Percentiles rank a stretch among this genome's conserved stretches.
Conservation (phyloP, 2,888 invertebrate genomes). For the Dryobotodes eremita region DNA sequence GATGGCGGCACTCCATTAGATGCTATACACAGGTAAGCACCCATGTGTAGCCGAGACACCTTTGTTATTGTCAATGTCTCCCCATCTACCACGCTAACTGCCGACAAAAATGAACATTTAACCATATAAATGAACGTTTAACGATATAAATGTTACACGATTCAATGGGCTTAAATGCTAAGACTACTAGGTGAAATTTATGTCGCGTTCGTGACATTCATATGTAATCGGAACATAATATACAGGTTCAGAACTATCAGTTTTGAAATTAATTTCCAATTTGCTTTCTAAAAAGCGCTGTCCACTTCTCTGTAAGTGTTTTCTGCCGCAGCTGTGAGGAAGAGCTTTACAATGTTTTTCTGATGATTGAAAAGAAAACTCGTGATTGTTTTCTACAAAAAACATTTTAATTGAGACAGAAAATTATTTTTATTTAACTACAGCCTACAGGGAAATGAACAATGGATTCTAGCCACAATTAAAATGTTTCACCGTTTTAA, state of each 20-base stretch:
- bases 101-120: conserved; percentile 52
- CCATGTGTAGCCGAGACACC: conserved; percentile 98
- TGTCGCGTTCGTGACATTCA: conserved; percentile 41
- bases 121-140: conserved; percentile 8
- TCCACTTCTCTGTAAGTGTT: conserved; percentile 10
- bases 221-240: conserved; percentile 32
- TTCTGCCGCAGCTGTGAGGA: conserved; percentile 16
- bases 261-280: conserved; percentile 34
- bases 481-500: conserved; percentile 60
- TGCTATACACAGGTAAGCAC: conserved; percentile 97
- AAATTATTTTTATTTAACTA: conserved; percentile 39
- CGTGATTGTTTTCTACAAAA: conserved; percentile 2
- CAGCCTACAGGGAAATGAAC: conserved; percentile 46
- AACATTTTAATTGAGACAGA: conserved; percentile 46
- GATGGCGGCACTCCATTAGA: conserved; percentile 98
- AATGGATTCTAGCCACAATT: conserved; percentile 62
- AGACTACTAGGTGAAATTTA: conserved; percentile 51
- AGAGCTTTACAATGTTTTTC: conserved; percentile 18
- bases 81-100: conserved; percentile 97
- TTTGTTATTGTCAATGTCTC: conserved; percentile 96
- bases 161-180: conserved; percentile 38
- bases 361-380: conserved; percentile 20
- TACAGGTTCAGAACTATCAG: conserved; percentile 21
- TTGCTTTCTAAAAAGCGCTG: conserved; percentile 21
- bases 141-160: conserved; percentile 40